Evolutionary conservation across 2,888 invertebrate genomes (phyloP).

Genomic region (Pollenia amentaria): DNA sequence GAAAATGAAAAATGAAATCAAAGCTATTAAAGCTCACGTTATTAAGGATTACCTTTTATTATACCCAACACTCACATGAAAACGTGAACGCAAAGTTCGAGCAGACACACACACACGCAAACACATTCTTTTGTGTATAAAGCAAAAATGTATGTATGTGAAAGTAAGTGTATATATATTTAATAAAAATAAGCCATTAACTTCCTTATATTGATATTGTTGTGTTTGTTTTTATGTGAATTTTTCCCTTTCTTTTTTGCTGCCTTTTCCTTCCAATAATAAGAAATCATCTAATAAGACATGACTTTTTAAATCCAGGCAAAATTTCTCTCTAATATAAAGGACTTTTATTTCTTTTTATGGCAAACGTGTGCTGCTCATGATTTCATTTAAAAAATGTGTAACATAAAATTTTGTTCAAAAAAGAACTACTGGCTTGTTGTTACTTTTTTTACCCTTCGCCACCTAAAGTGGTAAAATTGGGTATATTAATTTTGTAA

Average conservation of each 20-base stretch:
- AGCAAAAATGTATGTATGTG: too few species aligned
- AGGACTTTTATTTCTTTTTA: constrained; percentile 30
- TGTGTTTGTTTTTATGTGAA: neutral
- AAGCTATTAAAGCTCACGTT: constrained; percentile 55
- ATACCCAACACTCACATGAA: constrained; percentile 12
- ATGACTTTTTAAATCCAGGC: constrained; percentile 33
- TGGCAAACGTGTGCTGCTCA: constrained; percentile 12
- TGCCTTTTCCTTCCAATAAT: neutral
- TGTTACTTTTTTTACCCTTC: neutral
- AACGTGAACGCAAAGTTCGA: neutral
- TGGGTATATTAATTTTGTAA: too few species aligned
- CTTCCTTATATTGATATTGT: constrained; percentile 1
- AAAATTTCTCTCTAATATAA: constrained; percentile 39
- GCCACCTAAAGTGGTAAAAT: too few species aligned
- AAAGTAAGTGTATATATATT: neutral
- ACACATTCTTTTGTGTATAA: too few species aligned
- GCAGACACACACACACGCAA: neutral
- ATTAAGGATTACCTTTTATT: constrained; percentile 65
- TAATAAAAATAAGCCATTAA: constrained; percentile 28
- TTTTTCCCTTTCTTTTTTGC: neutral
- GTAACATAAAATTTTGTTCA: neutral
- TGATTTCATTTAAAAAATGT: constrained; percentile 14
- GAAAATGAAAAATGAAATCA: constrained; percentile 59
- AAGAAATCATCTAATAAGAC: constrained; percentile 48
- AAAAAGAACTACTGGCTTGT: constrained; percentile 20